Evolutionary conservation across 2,888 invertebrate species (phyloP).

Genomic region (Sympetrum striolatum): DNA sequence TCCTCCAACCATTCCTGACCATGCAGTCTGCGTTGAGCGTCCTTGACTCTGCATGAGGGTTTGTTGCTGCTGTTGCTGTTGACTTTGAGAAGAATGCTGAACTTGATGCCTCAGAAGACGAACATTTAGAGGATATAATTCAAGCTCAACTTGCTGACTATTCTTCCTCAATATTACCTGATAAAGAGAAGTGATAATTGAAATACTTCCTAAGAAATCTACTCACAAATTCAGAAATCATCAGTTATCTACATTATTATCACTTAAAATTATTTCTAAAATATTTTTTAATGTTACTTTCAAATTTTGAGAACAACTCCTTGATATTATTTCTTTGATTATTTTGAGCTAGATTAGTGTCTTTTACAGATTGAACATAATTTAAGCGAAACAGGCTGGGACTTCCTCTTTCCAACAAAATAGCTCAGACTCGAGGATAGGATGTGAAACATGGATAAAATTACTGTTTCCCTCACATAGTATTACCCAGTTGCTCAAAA

Average conservation of each 20-base stretch:
- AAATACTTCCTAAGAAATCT: slow-evolving; percentile 10
- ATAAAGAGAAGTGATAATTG: slow-evolving; percentile 28
- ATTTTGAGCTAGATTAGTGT: too few species aligned
- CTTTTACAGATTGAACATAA: too few species aligned
- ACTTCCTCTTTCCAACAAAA: too few species aligned
- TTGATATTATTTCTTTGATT: too few species aligned
- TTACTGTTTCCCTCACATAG: too few species aligned
- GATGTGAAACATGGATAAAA: too few species aligned
- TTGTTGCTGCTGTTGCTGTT: slow-evolving; percentile 42
- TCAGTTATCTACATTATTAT: not conserved
- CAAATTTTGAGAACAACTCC: too few species aligned
- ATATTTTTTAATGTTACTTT: too few species aligned
- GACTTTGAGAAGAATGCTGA: slow-evolving; percentile 52
- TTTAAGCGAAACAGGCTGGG: too few species aligned
- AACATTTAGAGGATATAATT: slow-evolving; percentile 82
- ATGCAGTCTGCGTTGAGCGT: slow-evolving; percentile 51
- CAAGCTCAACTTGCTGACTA: slow-evolving; percentile 75
- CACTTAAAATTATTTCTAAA: too few species aligned
- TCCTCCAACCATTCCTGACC: slow-evolving; percentile 65
- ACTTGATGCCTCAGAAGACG: slow-evolving; percentile 76
- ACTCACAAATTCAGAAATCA: not conserved
- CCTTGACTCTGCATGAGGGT: slow-evolving; percentile 47
- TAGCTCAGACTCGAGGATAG: too few species aligned
- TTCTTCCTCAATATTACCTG: slow-evolving; percentile 75
- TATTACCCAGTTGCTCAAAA: too few species aligned